Evolutionary conservation across 2,888 invertebrate genomes (phyloP).

Genomic region (Argyra leucocephala): DNA sequence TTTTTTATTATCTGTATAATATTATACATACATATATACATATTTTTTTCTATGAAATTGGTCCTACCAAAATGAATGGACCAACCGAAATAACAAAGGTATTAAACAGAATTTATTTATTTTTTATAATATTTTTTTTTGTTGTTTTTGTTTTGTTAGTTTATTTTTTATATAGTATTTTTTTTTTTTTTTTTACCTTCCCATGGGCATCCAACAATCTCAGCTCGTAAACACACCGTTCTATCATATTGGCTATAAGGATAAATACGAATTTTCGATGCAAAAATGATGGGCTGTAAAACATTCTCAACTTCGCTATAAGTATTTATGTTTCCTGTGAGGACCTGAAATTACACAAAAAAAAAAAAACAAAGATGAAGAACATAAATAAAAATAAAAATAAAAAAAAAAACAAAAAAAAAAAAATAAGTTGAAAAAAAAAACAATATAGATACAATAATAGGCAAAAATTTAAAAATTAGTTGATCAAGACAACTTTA

Average conservation of each 20-base stretch:
- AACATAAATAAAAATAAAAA: not conserved
- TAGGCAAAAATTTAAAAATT: no score
- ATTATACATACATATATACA: no score
- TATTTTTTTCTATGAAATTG: no score
- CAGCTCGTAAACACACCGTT: constrained; percentile 72
- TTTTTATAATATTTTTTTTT: not conserved
- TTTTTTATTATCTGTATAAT: no score
- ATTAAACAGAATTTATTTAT: not conserved
- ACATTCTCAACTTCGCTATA: constrained; percentile 63
- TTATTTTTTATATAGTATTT: not conserved
- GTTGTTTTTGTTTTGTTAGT: not conserved
- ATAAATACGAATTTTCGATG: constrained; percentile 65
- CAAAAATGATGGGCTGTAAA: constrained; percentile 66
- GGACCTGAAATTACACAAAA: constrained; percentile 48
- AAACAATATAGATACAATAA: no score
- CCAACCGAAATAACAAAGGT: no score
- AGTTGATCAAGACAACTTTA: no score
- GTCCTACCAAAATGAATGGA: no score
- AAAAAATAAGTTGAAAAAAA: no score
- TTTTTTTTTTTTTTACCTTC: constrained; percentile 50
- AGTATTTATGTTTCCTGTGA: constrained; percentile 71
- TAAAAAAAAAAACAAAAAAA: not conserved
- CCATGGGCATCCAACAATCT: constrained; percentile 70
- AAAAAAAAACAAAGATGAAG: not conserved
- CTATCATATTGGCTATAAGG: constrained; percentile 69